Evolutionary conservation across 2,113 vertebrate genomes (phyloP).

Genomic region (Dolichotis patagonum): DNA sequence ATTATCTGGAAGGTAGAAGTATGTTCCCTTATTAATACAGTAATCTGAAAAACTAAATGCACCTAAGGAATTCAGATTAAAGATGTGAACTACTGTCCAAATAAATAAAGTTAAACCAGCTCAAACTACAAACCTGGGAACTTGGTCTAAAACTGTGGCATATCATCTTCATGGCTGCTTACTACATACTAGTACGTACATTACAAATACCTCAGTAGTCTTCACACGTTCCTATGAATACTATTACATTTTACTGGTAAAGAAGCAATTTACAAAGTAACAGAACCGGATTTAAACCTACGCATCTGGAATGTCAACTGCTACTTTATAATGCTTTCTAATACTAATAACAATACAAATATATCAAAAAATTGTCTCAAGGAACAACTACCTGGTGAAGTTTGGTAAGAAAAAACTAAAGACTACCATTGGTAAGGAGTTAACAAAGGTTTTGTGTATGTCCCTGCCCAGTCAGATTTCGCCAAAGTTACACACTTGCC

Average conservation of each 20-base stretch:
- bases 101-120: neutral
- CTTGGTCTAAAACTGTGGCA: neutral
- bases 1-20: slow-evolving; percentile 22
- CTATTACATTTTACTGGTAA: neutral
- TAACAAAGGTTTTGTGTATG: neutral
- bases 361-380: neutral
- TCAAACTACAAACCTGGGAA: neutral
- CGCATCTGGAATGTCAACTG: neutral
- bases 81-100: neutral
- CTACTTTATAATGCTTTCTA: neutral
- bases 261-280: neutral
- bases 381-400: neutral
- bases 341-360: neutral
- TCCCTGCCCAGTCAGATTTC: neutral
- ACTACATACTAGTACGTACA: neutral
- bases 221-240: neutral
- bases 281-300: neutral
- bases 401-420: neutral
- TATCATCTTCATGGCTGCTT: neutral
- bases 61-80: slow-evolving; percentile 17
- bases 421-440: neutral
- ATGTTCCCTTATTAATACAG: neutral
- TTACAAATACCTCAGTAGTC: neutral
- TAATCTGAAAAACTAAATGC: slow-evolving; percentile 7
- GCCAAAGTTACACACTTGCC: neutral